Conservation (phyloP, 2,113 vertebrate species). For the Cavia porcellus region DNA sequence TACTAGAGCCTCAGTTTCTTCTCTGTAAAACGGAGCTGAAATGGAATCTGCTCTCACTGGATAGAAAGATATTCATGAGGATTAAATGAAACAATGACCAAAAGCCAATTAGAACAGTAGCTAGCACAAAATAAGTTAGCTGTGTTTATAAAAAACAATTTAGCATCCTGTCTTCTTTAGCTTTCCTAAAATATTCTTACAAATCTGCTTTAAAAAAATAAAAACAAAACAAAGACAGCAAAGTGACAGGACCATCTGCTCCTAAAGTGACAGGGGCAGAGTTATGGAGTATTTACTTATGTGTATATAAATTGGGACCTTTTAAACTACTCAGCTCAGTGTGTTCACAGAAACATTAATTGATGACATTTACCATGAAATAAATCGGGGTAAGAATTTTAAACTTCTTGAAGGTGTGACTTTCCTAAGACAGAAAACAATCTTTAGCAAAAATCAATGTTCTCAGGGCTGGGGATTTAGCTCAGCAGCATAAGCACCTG, state of each 20-base stretch:
- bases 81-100: background rate
- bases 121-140: slow-evolving; percentile 11
- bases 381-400: slow-evolving; percentile 15
- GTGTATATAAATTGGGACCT: background rate
- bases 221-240: background rate
- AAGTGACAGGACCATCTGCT: background rate
- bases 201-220: background rate
- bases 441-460: background rate
- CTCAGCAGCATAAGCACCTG: too few relatives aligned
- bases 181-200: slow-evolving; percentile 24
- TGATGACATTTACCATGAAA: slow-evolving; percentile 38
- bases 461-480: too few relatives aligned
- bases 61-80: background rate
- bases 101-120: background rate
- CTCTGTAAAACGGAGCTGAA: background rate
- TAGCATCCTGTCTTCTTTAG: background rate
- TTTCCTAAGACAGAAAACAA: slow-evolving; percentile 59
- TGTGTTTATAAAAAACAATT: background rate
- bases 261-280: background rate
- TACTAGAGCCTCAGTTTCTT: background rate
- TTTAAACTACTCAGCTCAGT: slow-evolving; percentile 5
- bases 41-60: background rate
- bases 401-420: slow-evolving; percentile 35
- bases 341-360: background rate
- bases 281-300: background rate